Evolutionary conservation across 1,140 invertebrate genomes (phyloP).

Genomic region (Argopecten irradians): DNA sequence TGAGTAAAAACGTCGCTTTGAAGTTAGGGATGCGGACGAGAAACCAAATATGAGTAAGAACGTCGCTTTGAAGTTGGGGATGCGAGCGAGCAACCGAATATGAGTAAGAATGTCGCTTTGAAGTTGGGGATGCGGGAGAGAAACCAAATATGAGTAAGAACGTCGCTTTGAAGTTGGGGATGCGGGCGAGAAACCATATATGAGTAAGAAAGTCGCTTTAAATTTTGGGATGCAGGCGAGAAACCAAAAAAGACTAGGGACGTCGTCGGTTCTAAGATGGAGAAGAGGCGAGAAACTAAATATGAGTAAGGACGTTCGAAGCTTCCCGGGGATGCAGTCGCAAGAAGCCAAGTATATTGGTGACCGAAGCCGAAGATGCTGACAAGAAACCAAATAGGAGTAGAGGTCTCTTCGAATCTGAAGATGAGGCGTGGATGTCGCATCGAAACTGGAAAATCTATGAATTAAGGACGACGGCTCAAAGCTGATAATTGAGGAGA

Average conservation of each 20-base stretch:
- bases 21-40: neutral
- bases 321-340: too few relatives aligned
- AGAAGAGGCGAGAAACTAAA: neutral
- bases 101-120: neutral
- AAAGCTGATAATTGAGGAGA: too few relatives aligned
- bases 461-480: too few relatives aligned
- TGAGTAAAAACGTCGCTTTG: neutral
- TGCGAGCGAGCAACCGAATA: neutral
- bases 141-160: neutral
- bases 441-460: too few relatives aligned
- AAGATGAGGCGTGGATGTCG: too few relatives aligned
- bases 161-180: neutral
- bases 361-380: too few relatives aligned
- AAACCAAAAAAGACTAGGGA: neutral
- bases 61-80: neutral
- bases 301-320: neutral
- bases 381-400: neutral
- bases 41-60: neutral
- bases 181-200: neutral
- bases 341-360: too few relatives aligned
- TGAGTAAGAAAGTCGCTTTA: neutral
- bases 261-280: neutral
- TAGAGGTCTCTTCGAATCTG: too few relatives aligned
- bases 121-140: neutral
- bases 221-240: neutral